Evolutionary conservation across 64 coral and sea anemone species (phyloP).

Genomic region (Acropora tenuis): DNA sequence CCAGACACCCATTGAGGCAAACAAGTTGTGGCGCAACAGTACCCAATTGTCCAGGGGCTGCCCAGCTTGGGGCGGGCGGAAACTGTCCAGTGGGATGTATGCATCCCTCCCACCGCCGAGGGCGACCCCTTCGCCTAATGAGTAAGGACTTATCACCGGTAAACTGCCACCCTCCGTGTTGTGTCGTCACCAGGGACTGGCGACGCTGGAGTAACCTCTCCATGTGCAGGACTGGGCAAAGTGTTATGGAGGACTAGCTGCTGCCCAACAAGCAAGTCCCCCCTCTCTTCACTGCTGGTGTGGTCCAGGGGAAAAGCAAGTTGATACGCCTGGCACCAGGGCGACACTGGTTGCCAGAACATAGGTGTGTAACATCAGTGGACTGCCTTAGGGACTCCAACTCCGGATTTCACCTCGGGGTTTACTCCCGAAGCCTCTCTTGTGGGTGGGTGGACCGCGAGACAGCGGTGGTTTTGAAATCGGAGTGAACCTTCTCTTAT

Average conservation of each 20-base stretch:
- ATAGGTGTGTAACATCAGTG: neutral
- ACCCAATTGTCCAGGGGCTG: too few species aligned
- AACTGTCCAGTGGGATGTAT: too few species aligned
- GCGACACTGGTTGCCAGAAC: neutral
- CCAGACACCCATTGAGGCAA: too few species aligned
- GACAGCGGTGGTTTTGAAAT: neutral
- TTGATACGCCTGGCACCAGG: neutral
- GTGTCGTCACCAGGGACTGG: constrained; percentile 13
- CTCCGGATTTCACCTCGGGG: neutral
- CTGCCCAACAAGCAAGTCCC: too few species aligned
- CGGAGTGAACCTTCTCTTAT: constrained; percentile 4
- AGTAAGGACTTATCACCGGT: constrained; percentile 60
- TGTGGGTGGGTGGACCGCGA: too few species aligned
- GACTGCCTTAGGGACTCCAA: neutral
- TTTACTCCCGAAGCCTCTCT: too few species aligned
- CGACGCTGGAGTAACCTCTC: constrained; percentile 67
- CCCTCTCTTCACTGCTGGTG: neutral
- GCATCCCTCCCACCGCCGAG: too few species aligned
- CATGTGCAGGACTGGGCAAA: constrained; percentile 15
- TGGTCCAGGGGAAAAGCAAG: neutral
- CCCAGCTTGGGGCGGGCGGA: too few species aligned
- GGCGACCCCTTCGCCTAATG: constrained; percentile 26
- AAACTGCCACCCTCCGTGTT: constrained; percentile 54
- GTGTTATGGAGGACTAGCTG: neutral
- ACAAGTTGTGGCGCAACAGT: too few species aligned